Conservation (phyloP, 2,888 invertebrate genomes). For the Erebia palarica region DNA sequence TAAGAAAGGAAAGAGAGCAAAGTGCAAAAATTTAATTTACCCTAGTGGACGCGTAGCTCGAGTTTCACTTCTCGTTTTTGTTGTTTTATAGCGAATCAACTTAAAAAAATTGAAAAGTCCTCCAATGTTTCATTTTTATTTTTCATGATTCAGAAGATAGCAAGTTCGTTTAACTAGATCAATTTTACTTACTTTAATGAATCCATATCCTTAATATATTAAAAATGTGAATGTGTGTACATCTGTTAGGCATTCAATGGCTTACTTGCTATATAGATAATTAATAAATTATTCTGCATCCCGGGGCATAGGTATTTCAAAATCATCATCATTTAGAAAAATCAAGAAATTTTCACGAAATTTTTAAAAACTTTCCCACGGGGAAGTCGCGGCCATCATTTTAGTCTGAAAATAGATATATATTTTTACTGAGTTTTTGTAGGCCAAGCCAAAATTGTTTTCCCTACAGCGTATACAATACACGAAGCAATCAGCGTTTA, state of each 20-base stretch:
- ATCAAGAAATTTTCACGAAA: no score
- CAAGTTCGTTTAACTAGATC: not conserved
- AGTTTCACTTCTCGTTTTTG: constrained; percentile 15
- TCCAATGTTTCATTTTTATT: not conserved
- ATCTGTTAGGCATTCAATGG: no score
- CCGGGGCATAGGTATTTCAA: no score
- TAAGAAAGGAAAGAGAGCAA: constrained; percentile 27
- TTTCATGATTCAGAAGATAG: no score
- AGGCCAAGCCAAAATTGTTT: constrained; percentile 28
- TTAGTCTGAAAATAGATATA: not conserved
- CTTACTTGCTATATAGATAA: no score
- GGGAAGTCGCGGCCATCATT: no score
- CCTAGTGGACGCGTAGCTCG: constrained; percentile 29
- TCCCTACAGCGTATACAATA: constrained; percentile 21
- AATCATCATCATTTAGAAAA: no score
- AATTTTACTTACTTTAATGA: not conserved
- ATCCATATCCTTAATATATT: no score
- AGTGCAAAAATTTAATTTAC: constrained; percentile 43
- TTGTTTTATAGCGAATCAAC: not conserved
- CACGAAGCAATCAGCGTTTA: constrained; percentile 32
- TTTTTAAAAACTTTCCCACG: not conserved
- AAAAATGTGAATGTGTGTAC: no score
- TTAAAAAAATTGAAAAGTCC: constrained; percentile 3
- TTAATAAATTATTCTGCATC: no score
- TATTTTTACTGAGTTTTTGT: not conserved